A percentile compares a stretch with the other conserved stretches of the same genome.
These are phyloP conservation scores for Stramonita haemastoma DNA, from an alignment of 2,888 invertebrate genomes.

Conservation along the genomic window DNA sequence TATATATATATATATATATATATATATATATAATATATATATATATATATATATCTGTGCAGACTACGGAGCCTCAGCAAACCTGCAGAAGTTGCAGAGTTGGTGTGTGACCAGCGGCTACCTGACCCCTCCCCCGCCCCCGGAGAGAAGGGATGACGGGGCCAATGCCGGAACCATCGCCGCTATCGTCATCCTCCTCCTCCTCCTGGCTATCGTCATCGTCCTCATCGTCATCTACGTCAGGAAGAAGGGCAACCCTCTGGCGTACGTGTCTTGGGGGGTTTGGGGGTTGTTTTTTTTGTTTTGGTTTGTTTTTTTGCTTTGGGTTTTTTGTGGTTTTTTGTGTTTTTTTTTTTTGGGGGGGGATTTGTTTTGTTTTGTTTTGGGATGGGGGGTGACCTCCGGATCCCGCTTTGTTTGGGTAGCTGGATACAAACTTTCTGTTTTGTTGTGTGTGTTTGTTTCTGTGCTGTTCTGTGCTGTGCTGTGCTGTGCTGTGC, in stretches of 20 bases:
- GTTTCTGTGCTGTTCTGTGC: too few relatives aligned
- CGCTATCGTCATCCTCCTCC: slow-evolving; percentile 16
- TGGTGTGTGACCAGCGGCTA: slow-evolving; percentile 29
- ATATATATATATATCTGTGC: not conserved
- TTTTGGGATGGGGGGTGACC: too few relatives aligned
- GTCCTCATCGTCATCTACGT: slow-evolving; percentile 11
- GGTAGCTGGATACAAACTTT: too few relatives aligned
- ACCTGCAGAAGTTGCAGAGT: not conserved
- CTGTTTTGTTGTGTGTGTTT: too few relatives aligned
- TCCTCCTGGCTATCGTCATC: not conserved
- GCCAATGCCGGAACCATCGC: slow-evolving; percentile 30
- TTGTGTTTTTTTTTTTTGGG: too few relatives aligned
- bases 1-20: not conserved
- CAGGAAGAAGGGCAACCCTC: slow-evolving; percentile 14
- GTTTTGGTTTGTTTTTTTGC: too few relatives aligned
- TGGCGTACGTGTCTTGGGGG: not conserved
- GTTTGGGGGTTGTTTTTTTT: not conserved
- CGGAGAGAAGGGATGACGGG: not conserved
- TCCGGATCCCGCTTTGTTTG: too few relatives aligned
- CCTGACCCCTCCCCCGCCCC: slow-evolving; percentile 18
- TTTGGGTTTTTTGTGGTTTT: too few relatives aligned
- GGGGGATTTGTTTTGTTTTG: not conserved
- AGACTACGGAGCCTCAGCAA: not conserved
- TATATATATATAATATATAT: not conserved
- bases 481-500: too few relatives aligned